phyloP scores from a whole-genome alignment of 2,113 vertebrate genomes.

The Pterocles gutturalis region DNA sequence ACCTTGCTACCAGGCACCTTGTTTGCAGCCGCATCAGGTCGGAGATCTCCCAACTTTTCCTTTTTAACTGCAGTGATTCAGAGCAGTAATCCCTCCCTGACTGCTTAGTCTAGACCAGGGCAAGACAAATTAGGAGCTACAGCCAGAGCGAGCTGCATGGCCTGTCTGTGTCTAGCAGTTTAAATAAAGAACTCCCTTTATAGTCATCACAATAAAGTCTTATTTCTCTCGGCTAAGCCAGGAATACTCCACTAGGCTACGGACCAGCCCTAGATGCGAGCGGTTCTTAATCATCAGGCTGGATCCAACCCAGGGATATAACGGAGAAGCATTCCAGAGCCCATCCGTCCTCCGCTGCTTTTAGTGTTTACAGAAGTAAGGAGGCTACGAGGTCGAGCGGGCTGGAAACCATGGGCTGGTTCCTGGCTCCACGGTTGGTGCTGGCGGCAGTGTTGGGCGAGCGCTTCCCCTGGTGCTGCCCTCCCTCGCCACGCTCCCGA shows the following conservation, averaged over 20 bases:
- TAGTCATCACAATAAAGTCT: background rate
- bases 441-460: fast-evolving
- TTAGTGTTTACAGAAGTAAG: background rate
- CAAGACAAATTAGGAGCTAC: background rate
- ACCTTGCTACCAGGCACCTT: background rate
- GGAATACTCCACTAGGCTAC: background rate
- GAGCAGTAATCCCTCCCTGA: conserved; percentile 18
- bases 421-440: background rate
- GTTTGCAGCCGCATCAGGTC: fast-evolving
- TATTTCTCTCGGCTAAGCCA: background rate
- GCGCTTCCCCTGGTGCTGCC: background rate
- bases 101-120: background rate
- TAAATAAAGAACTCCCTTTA: conserved; percentile 24
- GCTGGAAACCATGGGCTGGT: background rate
- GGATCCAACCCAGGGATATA: conserved; percentile 12
- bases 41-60: background rate
- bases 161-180: background rate
- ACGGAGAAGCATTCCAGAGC: background rate
- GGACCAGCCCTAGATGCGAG: background rate
- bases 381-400: background rate
- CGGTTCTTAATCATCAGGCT: background rate
- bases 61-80: background rate
- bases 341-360: background rate
- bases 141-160: conserved; percentile 3
- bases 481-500: fast-evolving